Evolutionary conservation across 2,888 invertebrate genomes (phyloP).

Genomic region (Rotaria socialis): DNA sequence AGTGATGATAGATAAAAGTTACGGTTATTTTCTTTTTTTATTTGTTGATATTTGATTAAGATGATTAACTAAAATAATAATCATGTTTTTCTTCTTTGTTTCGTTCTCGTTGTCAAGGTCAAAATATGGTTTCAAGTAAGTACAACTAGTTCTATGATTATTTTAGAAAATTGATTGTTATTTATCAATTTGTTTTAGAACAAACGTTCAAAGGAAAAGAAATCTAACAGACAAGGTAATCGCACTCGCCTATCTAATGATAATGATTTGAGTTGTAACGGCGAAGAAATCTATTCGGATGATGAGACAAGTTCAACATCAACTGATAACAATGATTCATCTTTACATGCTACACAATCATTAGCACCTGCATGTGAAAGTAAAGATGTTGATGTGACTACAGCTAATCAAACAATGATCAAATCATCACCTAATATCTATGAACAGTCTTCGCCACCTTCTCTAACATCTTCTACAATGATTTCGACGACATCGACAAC

Average conservation of each 20-base stretch:
- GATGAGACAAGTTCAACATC: constrained; percentile 29
- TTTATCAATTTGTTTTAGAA: background rate
- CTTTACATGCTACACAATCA: constrained; percentile 13
- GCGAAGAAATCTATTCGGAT: background rate
- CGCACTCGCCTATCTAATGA: background rate
- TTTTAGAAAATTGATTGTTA: background rate
- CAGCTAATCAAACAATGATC: background rate
- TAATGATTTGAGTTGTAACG: background rate
- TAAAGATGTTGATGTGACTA: constrained; percentile 24
- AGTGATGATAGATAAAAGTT: constrained; percentile 3
- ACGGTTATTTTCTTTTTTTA: background rate
- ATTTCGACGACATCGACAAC: background rate
- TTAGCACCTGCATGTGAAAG: constrained; percentile 22
- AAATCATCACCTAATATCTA: constrained; percentile 24
- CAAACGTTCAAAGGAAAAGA: background rate
- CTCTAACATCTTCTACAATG: background rate
- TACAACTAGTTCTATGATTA: background rate
- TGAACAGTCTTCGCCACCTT: constrained; percentile 2
- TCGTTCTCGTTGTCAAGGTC: background rate
- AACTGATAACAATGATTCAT: constrained; percentile 14
- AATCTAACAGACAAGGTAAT: background rate
- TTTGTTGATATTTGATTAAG: background rate
- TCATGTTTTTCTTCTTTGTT: background rate
- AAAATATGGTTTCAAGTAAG: constrained; percentile 27
- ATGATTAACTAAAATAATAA: background rate